These are phyloP conservation scores for Adoxophyes honmai DNA, from an alignment of 1,140 invertebrate species.

Conservation along the genomic window DNA sequence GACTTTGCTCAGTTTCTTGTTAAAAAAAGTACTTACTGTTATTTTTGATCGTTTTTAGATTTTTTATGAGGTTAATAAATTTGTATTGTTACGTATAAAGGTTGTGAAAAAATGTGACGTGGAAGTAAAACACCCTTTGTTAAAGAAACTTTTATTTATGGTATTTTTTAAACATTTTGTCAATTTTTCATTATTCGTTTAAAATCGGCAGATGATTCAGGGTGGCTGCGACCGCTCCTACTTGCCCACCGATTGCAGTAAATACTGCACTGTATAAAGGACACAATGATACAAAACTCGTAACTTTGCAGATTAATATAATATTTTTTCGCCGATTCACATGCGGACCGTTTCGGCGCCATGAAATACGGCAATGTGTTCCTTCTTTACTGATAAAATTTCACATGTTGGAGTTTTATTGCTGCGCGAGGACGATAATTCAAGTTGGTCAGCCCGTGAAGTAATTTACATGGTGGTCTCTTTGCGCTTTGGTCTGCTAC, in stretches of 20 bases:
- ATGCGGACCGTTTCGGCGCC: constrained; percentile 48
- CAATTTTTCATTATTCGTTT: too few species aligned
- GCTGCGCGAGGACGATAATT: constrained; percentile 53
- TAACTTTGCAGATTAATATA: constrained; percentile 62
- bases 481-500: constrained; percentile 46
- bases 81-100: too few species aligned
- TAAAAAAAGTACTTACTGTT: too few species aligned
- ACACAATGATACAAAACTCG: constrained; percentile 45
- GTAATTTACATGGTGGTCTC: constrained; percentile 64
- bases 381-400: constrained; percentile 61
- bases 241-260: constrained; percentile 41
- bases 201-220: constrained; percentile 21
- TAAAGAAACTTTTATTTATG: too few species aligned
- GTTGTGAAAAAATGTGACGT: too few species aligned
- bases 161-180: too few species aligned
- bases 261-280: constrained; percentile 45
- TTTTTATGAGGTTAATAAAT: too few species aligned
- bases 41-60: too few species aligned
- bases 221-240: constrained; percentile 32
- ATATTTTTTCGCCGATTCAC: constrained; percentile 58
- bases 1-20: too few species aligned
- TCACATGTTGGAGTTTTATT: constrained; percentile 60
- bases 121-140: too few species aligned
- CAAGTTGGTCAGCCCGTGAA: constrained; percentile 46
- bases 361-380: constrained; percentile 67